Percentiles rank a stretch among this genome's conserved stretches.
Conservation (phyloP, 1,140 invertebrate genomes). For the Holotrichia oblita region DNA sequence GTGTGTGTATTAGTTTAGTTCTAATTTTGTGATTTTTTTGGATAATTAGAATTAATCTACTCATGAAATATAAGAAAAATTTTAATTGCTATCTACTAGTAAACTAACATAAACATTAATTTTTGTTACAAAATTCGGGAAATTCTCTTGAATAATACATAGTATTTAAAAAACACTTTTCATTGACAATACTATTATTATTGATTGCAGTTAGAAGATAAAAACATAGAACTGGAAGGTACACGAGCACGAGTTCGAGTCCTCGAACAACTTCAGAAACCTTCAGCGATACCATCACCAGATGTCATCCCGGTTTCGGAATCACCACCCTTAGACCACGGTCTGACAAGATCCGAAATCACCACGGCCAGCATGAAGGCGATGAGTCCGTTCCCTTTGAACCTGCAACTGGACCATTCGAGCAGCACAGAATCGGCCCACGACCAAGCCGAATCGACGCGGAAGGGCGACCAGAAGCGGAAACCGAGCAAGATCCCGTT, state of each 20-base stretch:
- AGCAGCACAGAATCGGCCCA: slow-evolving; percentile 73
- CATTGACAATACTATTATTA: too few relatives aligned
- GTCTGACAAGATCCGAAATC: slow-evolving; percentile 57
- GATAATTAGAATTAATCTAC: too few relatives aligned
- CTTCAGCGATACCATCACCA: slow-evolving; percentile 48
- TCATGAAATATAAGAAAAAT: too few relatives aligned
- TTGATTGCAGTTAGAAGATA: slow-evolving; percentile 75
- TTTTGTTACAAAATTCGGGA: too few relatives aligned
- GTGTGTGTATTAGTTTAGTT: too few relatives aligned
- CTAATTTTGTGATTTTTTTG: too few relatives aligned
- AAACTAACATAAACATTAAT: too few relatives aligned
- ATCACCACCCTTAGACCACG: slow-evolving; percentile 55
- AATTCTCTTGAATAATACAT: too few relatives aligned
- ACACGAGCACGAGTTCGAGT: slow-evolving; percentile 77
- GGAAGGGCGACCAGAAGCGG: slow-evolving; percentile 53
- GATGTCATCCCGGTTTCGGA: slow-evolving; percentile 64
- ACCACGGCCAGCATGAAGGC: slow-evolving; percentile 65
- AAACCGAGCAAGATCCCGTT: slow-evolving; percentile 78
- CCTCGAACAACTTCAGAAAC: slow-evolving; percentile 66
- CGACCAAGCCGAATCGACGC: slow-evolving; percentile 62
- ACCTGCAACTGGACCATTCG: slow-evolving; percentile 65
- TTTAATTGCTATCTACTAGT: too few relatives aligned
- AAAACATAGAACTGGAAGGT: slow-evolving; percentile 82
- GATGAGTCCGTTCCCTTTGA: slow-evolving; percentile 66
- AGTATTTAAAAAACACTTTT: too few relatives aligned